Conservation (phyloP, 2,888 invertebrate genomes). For the Clusia tigrina region DNA sequence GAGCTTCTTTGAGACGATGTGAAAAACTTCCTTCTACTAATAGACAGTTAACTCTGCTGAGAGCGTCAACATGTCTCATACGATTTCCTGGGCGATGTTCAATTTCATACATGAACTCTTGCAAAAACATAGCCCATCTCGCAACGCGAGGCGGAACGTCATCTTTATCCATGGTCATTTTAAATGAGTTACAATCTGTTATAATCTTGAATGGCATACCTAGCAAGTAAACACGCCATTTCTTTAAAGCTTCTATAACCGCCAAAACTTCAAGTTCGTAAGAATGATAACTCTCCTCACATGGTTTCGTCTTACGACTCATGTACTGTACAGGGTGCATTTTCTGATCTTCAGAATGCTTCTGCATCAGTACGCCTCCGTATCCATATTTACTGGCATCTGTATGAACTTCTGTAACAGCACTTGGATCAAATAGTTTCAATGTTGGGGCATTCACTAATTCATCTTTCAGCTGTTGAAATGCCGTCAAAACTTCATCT, state of each 20-base stretch:
- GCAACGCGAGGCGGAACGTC: conserved; percentile 30
- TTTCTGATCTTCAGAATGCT: conserved; percentile 29
- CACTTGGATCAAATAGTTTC: conserved; percentile 31
- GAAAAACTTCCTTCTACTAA: conserved; percentile 23
- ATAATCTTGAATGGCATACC: conserved; percentile 33
- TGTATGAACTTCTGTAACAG: conserved; percentile 36
- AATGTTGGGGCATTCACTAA: conserved; percentile 33
- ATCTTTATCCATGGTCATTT: conserved; percentile 29
- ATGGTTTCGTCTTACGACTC: conserved; percentile 31
- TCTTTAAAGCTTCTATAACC: conserved; percentile 41
- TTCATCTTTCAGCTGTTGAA: conserved; percentile 25
- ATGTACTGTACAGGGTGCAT: too few species aligned
- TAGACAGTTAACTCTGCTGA: conserved; percentile 30
- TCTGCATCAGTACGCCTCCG: conserved; percentile 38
- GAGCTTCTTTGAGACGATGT: conserved; percentile 24
- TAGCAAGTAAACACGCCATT: conserved; percentile 37
- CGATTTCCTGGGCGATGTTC: conserved; percentile 29
- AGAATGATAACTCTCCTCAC: conserved; percentile 34
- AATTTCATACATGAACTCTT: conserved; percentile 31
- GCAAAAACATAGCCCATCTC: conserved; percentile 32
- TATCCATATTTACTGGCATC: conserved; percentile 39
- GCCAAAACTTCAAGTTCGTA: conserved; percentile 47
- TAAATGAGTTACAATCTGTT: conserved; percentile 38
- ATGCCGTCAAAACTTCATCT: conserved; percentile 24
- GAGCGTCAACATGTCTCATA: conserved; percentile 35